These are phyloP conservation scores for Isoperla grammatica DNA, from an alignment of 2,888 invertebrate species.

Conservation along the genomic window DNA sequence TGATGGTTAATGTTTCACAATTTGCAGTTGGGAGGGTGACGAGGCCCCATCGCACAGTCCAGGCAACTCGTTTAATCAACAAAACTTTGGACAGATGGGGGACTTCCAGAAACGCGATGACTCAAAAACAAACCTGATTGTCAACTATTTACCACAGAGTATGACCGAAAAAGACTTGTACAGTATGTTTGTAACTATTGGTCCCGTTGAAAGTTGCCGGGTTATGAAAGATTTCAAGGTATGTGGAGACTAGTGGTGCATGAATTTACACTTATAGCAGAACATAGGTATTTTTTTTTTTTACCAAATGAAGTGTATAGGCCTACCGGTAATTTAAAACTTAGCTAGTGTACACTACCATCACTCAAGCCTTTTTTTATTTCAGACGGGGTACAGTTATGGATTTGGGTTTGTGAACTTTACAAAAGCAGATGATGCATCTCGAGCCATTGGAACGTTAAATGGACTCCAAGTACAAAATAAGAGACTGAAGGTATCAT, in stretches of 20 bases:
- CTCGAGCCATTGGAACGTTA: conserved; percentile 76
- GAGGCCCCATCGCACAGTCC: conserved; percentile 19
- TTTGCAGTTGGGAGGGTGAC: conserved; percentile 25
- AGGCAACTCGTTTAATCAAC: conserved; percentile 12
- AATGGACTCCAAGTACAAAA: conserved; percentile 86
- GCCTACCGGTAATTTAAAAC: no score
- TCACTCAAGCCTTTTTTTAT: no score
- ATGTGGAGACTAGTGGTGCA: no score
- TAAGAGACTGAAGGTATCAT: conserved; percentile 88
- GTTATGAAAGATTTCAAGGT: conserved; percentile 89
- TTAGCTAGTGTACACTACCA: no score
- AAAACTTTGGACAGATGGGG: conserved; percentile 18
- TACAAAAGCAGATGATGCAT: conserved; percentile 75
- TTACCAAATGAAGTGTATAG: not conserved
- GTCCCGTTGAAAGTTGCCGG: conserved; percentile 82
- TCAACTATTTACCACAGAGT: conserved; percentile 92
- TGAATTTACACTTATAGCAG: no score
- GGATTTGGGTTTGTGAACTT: conserved; percentile 96
- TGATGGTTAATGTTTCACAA: no score
- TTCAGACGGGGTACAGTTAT: conserved; percentile 87
- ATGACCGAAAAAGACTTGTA: conserved; percentile 88
- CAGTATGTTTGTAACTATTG: conserved; percentile 81
- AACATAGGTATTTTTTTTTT: conserved; percentile 1
- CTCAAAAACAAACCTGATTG: conserved; percentile 73
- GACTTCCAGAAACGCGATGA: conserved; percentile 26